Conservation (phyloP, 2,113 vertebrate species). For the Oophaga pumilio region DNA sequence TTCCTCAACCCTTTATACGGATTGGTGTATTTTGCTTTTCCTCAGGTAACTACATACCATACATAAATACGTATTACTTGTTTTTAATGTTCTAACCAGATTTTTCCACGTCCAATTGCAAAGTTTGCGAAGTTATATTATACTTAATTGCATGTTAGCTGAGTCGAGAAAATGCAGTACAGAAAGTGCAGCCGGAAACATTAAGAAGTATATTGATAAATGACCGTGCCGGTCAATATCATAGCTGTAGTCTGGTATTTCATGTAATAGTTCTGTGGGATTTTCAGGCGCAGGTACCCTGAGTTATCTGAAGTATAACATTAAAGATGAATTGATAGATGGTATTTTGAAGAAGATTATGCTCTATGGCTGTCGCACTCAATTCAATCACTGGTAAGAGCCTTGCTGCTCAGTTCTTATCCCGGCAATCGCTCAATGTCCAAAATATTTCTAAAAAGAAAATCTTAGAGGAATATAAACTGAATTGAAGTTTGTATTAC, state of each 20-base stretch:
- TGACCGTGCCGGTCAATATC: not conserved
- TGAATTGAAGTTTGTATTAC: not conserved
- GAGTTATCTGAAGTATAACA: slow-evolving; percentile 18
- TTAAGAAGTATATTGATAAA: not conserved
- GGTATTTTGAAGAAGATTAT: slow-evolving; percentile 4
- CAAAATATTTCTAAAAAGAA: not conserved
- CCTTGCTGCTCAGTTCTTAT: not conserved
- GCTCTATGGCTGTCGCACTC: slow-evolving; percentile 9
- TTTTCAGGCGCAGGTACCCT: not conserved
- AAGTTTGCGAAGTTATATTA: slow-evolving; percentile 34
- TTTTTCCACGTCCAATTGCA: slow-evolving; percentile 26
- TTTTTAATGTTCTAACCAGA: not conserved
- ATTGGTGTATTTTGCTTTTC: slow-evolving; percentile 65
- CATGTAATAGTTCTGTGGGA: not conserved
- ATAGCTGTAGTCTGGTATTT: not conserved
- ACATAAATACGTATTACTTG: slow-evolving; percentile 15
- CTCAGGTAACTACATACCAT: slow-evolving; percentile 68
- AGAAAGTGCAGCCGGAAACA: slow-evolving; percentile 17
- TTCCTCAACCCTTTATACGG: slow-evolving; percentile 66
- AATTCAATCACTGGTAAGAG: slow-evolving; percentile 12
- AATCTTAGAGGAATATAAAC: not conserved
- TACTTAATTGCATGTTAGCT: slow-evolving; percentile 35
- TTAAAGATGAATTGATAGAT: slow-evolving; percentile 16
- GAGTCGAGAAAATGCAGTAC: not conserved
- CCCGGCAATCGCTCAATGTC: slow-evolving; percentile 8